Percentiles rank a stretch among this genome's conserved stretches.
Evolutionary conservation across 2,888 invertebrate genomes (phyloP).

Genomic region (Apotomis capreana): DNA sequence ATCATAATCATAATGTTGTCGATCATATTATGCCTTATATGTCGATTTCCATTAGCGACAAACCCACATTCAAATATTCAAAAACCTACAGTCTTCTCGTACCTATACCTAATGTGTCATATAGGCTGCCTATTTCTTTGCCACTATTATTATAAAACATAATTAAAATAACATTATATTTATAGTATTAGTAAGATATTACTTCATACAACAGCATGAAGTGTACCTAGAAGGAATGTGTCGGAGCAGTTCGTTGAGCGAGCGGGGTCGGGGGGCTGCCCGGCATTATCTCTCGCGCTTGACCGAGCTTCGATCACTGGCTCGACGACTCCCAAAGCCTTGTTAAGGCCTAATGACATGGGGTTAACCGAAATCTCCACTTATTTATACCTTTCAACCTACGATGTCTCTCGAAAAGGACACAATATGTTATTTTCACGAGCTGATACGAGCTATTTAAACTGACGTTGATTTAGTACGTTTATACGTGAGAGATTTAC

Average conservation of each 20-base stretch:
- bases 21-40: no score
- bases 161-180: no score
- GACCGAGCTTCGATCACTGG: constrained; percentile 78
- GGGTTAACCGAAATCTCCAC: constrained; percentile 67
- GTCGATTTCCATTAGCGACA: no score
- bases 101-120: no score
- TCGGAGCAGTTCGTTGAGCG: constrained; percentile 51
- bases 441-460: constrained; percentile 35
- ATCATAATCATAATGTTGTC: no score
- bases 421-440: constrained; percentile 38
- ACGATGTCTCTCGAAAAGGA: constrained; percentile 51
- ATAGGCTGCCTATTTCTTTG: no score
- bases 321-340: constrained; percentile 74
- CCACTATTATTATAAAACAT: no score
- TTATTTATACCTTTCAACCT: constrained; percentile 64
- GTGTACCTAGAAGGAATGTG: constrained; percentile 40
- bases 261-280: constrained; percentile 44
- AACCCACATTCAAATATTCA: no score
- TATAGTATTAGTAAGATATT: constrained; percentile 2
- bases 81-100: no score
- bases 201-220: constrained; percentile 17
- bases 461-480: constrained; percentile 36
- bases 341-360: constrained; percentile 77
- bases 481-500: constrained; percentile 26
- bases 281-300: constrained; percentile 77